Evolutionary conservation across 2,113 vertebrate genomes (phyloP).

Genomic region (Calyptommatus sinebrachiatus): DNA sequence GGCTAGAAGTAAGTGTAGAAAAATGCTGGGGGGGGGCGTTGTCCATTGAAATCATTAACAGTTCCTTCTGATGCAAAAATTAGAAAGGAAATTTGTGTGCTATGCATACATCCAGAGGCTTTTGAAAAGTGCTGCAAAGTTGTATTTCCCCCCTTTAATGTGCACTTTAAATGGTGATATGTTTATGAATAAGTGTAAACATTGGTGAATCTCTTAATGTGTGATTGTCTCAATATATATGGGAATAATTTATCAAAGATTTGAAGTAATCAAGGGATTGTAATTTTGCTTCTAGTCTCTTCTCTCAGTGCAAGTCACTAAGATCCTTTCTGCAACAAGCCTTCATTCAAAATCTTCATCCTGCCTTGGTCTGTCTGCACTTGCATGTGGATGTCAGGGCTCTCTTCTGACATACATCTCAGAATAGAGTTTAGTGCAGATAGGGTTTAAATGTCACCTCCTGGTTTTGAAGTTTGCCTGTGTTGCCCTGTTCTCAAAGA

Average conservation of each 20-base stretch:
- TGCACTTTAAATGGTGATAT: constrained; percentile 26
- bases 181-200: constrained; percentile 38
- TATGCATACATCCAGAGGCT: neutral
- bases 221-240: neutral
- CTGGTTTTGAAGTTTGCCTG: constrained; percentile 48
- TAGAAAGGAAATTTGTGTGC: neutral
- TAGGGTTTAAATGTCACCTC: too few species aligned
- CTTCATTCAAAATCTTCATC: too few species aligned
- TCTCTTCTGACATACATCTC: too few species aligned
- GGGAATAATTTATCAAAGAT: constrained; percentile 25
- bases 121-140: neutral
- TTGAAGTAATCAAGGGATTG: too few species aligned
- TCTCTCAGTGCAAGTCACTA: constrained; percentile 40
- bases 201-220: constrained; percentile 23
- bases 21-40: neutral
- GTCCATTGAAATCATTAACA: neutral
- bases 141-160: neutral
- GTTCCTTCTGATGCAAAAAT: neutral
- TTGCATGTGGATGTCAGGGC: too few species aligned
- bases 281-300: constrained; percentile 31
- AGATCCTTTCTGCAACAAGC: too few species aligned
- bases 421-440: too few species aligned
- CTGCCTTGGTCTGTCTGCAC: too few species aligned
- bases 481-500: neutral
- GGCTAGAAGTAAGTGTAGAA: neutral